These are phyloP conservation scores for Iselma pallidipennis DNA, from an alignment of 2,888 invertebrate genomes.

Conservation along the genomic window DNA sequence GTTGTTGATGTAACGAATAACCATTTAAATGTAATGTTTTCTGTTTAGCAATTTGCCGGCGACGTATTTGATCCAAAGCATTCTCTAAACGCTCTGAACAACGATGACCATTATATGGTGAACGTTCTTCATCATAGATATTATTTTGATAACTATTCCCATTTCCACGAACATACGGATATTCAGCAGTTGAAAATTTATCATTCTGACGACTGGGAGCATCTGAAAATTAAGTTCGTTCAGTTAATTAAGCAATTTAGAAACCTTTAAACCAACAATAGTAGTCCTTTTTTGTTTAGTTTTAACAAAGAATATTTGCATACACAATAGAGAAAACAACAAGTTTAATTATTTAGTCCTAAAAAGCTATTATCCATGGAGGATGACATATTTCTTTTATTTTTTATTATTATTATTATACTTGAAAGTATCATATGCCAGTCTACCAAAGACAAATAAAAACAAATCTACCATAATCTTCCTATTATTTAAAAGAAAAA, in stretches of 20 bases:
- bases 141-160: constrained; percentile 38
- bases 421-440: too few relatives aligned
- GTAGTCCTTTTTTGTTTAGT: neutral
- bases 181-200: constrained; percentile 49
- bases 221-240: constrained; percentile 32
- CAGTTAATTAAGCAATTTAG: neutral
- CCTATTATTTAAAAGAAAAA: neutral
- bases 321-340: neutral
- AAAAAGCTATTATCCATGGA: constrained; percentile 1
- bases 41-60: constrained; percentile 61
- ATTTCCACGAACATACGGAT: constrained; percentile 47
- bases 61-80: constrained; percentile 68
- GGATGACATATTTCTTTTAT: neutral
- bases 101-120: constrained; percentile 48
- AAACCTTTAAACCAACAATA: neutral
- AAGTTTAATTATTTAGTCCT: neutral
- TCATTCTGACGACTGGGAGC: constrained; percentile 50
- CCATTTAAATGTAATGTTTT: constrained; percentile 62
- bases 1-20: constrained; percentile 67
- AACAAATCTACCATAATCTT: neutral
- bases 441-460: neutral
- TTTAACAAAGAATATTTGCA: neutral
- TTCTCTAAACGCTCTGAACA: constrained; percentile 69
- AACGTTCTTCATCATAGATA: constrained; percentile 42
- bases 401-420: neutral